These are phyloP conservation scores for Pteronotus mesoamericanus DNA, from an alignment of 2,797 vertebrate species.

Conservation along the genomic window DNA sequence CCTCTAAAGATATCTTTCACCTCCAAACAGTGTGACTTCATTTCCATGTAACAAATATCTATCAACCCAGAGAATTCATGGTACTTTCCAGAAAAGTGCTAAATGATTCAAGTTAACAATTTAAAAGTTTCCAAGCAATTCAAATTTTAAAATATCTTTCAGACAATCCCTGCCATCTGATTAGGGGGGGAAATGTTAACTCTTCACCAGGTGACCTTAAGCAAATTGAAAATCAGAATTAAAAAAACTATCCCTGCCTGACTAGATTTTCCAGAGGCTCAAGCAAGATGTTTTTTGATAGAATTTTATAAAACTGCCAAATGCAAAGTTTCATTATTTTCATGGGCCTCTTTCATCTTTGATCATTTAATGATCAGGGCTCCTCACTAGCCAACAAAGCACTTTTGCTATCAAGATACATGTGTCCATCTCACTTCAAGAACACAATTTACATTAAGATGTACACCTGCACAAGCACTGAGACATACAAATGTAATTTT, in stretches of 20 bases:
- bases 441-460: background rate
- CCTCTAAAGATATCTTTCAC: background rate
- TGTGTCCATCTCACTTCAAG: background rate
- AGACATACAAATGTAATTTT: background rate
- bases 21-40: background rate
- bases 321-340: background rate
- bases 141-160: constrained; percentile 21
- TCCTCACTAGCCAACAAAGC: background rate
- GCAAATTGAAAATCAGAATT: background rate
- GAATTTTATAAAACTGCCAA: background rate
- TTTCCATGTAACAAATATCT: background rate
- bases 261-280: background rate
- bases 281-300: background rate
- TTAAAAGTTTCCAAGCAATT: constrained; percentile 13
- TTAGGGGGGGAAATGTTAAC: background rate
- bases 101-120: background rate
- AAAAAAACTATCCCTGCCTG: background rate
- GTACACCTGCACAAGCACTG: background rate
- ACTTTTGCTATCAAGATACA: background rate
- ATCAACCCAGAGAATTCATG: constrained; percentile 22
- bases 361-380: background rate
- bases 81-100: constrained; percentile 44
- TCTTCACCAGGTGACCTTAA: background rate
- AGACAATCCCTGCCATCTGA: background rate
- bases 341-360: background rate